Evolutionary conservation across 2,888 invertebrate genomes (phyloP), one percentile per base, ranked within the genome.

Genomic region (Hyles lineata): DNA sequence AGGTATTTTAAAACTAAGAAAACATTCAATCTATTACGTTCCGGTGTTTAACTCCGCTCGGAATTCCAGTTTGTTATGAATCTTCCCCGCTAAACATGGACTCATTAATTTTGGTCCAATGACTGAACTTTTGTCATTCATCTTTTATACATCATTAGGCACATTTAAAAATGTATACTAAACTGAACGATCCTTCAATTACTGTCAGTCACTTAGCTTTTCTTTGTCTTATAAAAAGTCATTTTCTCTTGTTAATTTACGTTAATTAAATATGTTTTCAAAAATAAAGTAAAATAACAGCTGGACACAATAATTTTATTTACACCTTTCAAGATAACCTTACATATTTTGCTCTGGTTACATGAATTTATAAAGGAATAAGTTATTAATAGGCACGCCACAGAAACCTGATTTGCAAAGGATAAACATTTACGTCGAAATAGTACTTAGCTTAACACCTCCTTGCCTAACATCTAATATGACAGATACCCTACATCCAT

Each of bases 1-100:
- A 78, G 83, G 87, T 84, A 91, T 92, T 90, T 91, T 90, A 89
- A 91, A 89, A 90, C 83, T 87, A 88, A 85, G 87, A 89, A 88
- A 91, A 91, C 86, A 91, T 77, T 75, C 80, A 80, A 73, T 85
- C 81, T 76, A 80, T 85, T 83, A 83, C 78, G 78, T 78, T 76
- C 32, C 63, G 72, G 72, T 77, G 73, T 78, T 79, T 75, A 76
- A 78, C 76, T 76, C 73, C 70, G 72, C 50, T 23, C 17, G 67
- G 67, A 50, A 67, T 67, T 43, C 17, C 15, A 23, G 43, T 67
- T 67, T 67, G 67, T 67, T 67, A 50, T 67, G 67, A 67, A 67
- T 67, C 67, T 43, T 23, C 23, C 73, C 62, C 67, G 71, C 71
- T 73, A 58, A 74, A 71, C 25, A 35, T 58, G 72, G 71, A 63